Percentiles rank a stretch among this genome's conserved stretches.
Evolutionary conservation across 1,140 invertebrate species (phyloP).

Genomic region (Anadara kagoshimensis): DNA sequence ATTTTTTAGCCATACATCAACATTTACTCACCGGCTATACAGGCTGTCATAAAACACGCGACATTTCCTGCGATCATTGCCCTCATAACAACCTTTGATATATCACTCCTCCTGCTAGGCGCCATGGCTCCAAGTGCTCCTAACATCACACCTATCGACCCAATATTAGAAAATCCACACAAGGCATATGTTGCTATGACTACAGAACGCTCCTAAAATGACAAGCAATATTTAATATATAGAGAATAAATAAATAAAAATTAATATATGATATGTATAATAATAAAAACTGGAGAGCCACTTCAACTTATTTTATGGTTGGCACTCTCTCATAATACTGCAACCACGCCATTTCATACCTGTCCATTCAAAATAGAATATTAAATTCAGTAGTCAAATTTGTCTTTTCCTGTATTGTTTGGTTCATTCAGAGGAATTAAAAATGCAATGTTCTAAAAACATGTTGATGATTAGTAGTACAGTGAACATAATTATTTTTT

Average conservation of each 20-base stretch:
- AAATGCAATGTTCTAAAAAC: too few relatives aligned
- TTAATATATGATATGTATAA: not conserved
- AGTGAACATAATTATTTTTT: too few relatives aligned
- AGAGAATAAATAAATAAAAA: not conserved
- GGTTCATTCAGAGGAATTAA: too few relatives aligned
- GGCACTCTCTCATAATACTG: not conserved
- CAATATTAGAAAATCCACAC: conserved; percentile 96
- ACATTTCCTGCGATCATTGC: conserved; percentile 90
- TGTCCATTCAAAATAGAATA: not conserved
- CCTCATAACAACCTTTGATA: conserved; percentile 80
- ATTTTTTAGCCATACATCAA: too few relatives aligned
- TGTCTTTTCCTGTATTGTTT: too few relatives aligned
- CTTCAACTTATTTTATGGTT: too few relatives aligned
- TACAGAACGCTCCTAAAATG: conserved; percentile 80
- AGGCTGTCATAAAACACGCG: conserved; percentile 93
- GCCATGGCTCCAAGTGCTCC: conserved; percentile 86
- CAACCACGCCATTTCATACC: not conserved
- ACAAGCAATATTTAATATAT: not conserved
- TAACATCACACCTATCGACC: conserved; percentile 91
- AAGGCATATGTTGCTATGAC: conserved; percentile 94
- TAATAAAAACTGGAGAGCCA: not conserved
- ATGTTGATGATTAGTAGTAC: too few relatives aligned
- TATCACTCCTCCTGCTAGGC: conserved; percentile 81
- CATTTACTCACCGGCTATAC: conserved; percentile 85
- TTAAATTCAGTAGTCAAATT: too few relatives aligned